Evolutionary conservation across 2,888 invertebrate species (phyloP), one percentile per base, ranked within the genome.

Genomic region (Watsonalla binaria): DNA sequence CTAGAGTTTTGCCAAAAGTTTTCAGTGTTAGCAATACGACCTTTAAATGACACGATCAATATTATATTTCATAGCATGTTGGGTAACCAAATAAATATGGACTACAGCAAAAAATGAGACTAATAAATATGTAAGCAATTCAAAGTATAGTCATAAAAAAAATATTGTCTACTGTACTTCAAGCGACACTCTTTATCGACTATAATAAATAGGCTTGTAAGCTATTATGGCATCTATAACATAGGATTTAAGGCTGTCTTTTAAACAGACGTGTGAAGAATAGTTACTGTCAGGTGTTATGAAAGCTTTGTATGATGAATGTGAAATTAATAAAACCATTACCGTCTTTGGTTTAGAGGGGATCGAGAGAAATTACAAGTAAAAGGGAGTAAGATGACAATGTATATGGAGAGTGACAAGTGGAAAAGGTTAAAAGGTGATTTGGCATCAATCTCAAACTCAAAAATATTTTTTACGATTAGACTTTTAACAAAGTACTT

Each of bases 291-390:
- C 48, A 48, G 48, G 35, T 50, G 47, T 50, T 52, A 52, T 51
- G 52, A 52, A 51, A 55, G 50, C 47, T 39, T 9, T 24, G 46
- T 37, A 33, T 45, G 53, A 51, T 51, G 33, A 51, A 54, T 47
- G 51, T 34, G 33, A 13, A 35, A 45, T 37, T 54, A 50, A 47
- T 48, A 51, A 37, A 49, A 14, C 46, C 34, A 46, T 51, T 45
- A 51, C 42, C 42, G 15, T 45, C 45, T 45, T 45, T 46, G 34
- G 37, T 9, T n/a, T n/a, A n/a, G n/a, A n/a, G 35, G 7, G 6
- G 37, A 37, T 37, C 9, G 37, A 37, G 37, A 37, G 37, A 37
- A 37, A 37, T 8, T 37, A 37, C 37, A 37, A 37, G 37, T 37
- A 37, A 37, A 37, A 9, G 9, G 37, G 9, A 37, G 6, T 37